Percentiles rank a stretch among this genome's conserved stretches.
Conservation (phyloP, 2,888 invertebrate genomes). For the Metacarcinus magister region DNA sequence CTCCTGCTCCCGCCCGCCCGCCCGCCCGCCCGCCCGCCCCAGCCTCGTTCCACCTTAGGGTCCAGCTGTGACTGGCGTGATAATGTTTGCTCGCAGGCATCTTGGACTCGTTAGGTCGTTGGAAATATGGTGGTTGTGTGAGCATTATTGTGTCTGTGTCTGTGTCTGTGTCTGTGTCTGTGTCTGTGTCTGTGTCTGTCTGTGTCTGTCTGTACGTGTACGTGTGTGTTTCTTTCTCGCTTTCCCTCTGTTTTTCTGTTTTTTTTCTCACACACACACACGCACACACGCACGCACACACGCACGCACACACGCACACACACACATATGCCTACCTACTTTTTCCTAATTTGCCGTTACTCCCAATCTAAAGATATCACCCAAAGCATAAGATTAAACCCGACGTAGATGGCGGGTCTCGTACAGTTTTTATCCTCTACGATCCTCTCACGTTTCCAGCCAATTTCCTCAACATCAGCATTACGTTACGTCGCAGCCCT, state of each 20-base stretch:
- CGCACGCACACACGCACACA: background rate
- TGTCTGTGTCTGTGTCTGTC: background rate
- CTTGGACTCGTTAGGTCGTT: conserved; percentile 20
- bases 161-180: background rate
- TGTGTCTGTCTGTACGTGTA: background rate
- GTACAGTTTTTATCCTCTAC: conserved; percentile 34
- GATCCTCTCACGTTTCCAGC: conserved; percentile 53
- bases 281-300: background rate
- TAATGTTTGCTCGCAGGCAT: conserved; percentile 39
- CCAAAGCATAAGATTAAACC: background rate
- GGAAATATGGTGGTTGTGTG: conserved; percentile 19
- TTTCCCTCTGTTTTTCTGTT: too few relatives aligned
- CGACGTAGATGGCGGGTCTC: conserved; percentile 15
- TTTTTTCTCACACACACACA: background rate
- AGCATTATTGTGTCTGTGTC: background rate
- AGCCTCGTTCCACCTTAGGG: background rate
- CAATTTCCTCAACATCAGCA: conserved; percentile 49
- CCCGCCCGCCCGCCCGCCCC: background rate
- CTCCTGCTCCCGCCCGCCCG: background rate
- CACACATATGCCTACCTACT: background rate
- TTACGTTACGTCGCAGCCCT: conserved; percentile 3
- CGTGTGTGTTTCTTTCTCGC: too few relatives aligned
- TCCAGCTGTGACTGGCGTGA: conserved; percentile 34
- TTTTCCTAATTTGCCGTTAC: conserved; percentile 14
- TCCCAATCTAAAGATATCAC: background rate